A percentile compares a stretch with the other conserved stretches of the same genome.
These are phyloP conservation scores for Raja brachyura DNA, from an alignment of 2,113 vertebrate genomes.

Conservation along the genomic window DNA sequence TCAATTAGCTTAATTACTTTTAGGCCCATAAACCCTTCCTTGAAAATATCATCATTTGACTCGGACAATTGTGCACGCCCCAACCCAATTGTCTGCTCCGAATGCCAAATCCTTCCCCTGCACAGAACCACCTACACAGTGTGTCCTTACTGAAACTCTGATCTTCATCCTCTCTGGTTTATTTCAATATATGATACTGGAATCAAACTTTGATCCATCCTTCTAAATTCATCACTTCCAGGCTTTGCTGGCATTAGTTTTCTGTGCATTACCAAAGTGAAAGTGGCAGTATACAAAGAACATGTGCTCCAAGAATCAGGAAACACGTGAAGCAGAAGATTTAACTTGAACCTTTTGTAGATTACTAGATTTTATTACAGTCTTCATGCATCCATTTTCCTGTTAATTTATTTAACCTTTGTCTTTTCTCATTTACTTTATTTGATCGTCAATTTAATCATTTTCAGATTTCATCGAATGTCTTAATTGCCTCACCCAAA, in stretches of 20 bases:
- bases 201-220: neutral
- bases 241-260: neutral
- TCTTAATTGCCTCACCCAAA: neutral
- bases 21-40: neutral
- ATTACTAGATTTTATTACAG: neutral
- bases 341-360: neutral
- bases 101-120: neutral
- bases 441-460: neutral
- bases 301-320: neutral
- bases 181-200: neutral
- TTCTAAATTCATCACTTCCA: neutral
- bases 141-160: neutral
- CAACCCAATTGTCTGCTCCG: neutral
- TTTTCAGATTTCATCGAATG: neutral
- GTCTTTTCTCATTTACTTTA: neutral
- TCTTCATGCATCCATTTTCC: neutral
- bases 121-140: neutral
- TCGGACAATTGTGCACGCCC: neutral
- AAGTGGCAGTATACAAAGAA: neutral
- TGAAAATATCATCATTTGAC: neutral
- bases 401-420: neutral
- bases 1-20: neutral
- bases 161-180: neutral
- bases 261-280: neutral
- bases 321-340: neutral